Evolutionary conservation across 2,888 invertebrate genomes (phyloP).

Genomic region (Diarsia dahlii): DNA sequence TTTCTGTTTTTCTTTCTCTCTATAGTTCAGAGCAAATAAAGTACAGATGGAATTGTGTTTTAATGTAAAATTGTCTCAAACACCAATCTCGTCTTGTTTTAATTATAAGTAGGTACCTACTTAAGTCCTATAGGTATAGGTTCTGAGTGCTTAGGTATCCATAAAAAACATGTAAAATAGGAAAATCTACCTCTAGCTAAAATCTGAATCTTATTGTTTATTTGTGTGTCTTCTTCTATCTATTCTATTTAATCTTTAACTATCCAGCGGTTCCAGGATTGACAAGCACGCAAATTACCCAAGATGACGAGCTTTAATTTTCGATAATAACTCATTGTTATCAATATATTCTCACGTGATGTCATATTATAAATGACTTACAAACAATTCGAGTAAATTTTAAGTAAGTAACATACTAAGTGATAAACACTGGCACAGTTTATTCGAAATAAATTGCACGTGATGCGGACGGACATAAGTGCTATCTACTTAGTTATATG

Average conservation of each 20-base stretch:
- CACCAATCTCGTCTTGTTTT: neutral
- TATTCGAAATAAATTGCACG: constrained; percentile 66
- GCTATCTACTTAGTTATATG: constrained; percentile 17
- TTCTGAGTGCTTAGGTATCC: neutral
- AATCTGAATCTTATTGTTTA: neutral
- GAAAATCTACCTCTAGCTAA: neutral
- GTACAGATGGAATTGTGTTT: neutral
- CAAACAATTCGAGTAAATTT: constrained; percentile 42
- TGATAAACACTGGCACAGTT: constrained; percentile 56
- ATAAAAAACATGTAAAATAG: neutral
- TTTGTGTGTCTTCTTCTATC: too few relatives aligned
- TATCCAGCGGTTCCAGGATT: constrained; percentile 19
- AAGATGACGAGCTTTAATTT: constrained; percentile 40
- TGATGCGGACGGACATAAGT: constrained; percentile 41
- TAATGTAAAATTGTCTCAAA: neutral
- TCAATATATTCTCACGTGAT: constrained; percentile 46
- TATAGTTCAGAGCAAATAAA: neutral
- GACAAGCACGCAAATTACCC: constrained; percentile 34
- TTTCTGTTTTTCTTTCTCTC: neutral
- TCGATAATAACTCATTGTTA: constrained; percentile 42
- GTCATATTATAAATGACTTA: constrained; percentile 30
- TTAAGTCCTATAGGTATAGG: too few relatives aligned
- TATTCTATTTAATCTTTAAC: neutral
- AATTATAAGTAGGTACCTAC: neutral
- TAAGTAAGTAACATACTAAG: constrained; percentile 30